Conservation (phyloP, 2,888 invertebrate genomes). For the Antitype chi region DNA sequence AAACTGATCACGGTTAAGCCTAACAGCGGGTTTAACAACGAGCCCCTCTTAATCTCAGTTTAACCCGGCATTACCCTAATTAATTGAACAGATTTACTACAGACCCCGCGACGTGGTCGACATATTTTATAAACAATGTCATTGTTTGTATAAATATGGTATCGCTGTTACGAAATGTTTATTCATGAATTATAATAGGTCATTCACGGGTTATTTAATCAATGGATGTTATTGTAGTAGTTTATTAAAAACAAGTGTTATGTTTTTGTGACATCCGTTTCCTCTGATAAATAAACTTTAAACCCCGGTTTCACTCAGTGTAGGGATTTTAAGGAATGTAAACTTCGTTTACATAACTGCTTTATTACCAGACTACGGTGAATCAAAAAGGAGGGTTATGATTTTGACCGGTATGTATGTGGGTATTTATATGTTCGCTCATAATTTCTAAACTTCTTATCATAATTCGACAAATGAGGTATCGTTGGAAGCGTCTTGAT, state of each 20-base stretch:
- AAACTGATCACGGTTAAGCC: slow-evolving; percentile 44
- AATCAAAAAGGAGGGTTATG: no score
- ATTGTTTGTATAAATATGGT: slow-evolving; percentile 24
- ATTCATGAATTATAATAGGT: background rate
- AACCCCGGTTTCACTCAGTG: background rate
- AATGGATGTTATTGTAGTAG: background rate
- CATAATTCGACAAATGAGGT: no score
- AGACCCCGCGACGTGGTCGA: slow-evolving; percentile 20
- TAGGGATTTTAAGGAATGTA: no score
- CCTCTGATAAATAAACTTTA: background rate
- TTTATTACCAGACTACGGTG: no score
- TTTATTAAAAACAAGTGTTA: slow-evolving; percentile 4
- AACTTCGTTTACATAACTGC: no score
- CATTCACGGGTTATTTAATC: background rate
- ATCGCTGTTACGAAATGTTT: background rate
- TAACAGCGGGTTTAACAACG: slow-evolving; percentile 29
- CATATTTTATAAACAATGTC: slow-evolving; percentile 35
- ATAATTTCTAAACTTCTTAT: no score
- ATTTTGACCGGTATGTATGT: no score
- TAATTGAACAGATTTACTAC: slow-evolving; percentile 61
- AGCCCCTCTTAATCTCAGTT: slow-evolving; percentile 44
- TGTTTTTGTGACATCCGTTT: background rate
- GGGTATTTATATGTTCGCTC: no score
- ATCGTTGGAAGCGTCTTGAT: no score
- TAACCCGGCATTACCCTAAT: slow-evolving; percentile 63